Conservation (phyloP, 2,888 invertebrate species). For the Morpho helenor region DNA sequence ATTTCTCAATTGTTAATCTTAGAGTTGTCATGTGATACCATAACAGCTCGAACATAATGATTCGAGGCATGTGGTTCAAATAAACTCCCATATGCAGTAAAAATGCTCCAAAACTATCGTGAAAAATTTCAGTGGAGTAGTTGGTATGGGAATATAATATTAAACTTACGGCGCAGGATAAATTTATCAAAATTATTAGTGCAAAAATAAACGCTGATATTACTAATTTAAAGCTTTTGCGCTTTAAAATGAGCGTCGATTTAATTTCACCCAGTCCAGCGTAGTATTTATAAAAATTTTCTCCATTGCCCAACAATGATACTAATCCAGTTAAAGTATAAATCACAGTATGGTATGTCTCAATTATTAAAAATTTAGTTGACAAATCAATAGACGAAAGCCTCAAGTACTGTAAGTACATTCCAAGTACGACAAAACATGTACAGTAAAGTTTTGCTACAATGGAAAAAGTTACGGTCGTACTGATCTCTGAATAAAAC, state of each 20-base stretch:
- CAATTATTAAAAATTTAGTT: neutral
- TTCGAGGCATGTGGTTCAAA: neutral
- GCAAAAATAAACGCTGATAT: too few relatives aligned
- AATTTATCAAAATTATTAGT: too few relatives aligned
- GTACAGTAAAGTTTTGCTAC: neutral
- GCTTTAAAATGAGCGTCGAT: neutral
- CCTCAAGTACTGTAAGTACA: neutral
- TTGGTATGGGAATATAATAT: too few relatives aligned
- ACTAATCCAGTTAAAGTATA: neutral
- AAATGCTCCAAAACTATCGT: too few relatives aligned
- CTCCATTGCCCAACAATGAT: neutral
- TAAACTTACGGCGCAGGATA: too few relatives aligned
- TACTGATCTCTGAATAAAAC: neutral
- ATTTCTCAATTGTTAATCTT: neutral
- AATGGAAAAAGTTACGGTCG: neutral
- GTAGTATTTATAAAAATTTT: neutral
- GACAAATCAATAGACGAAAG: neutral
- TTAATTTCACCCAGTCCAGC: neutral
- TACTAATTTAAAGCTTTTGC: neutral
- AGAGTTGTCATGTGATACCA: neutral
- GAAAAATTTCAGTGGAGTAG: too few relatives aligned
- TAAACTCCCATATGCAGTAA: neutral
- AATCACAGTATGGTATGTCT: neutral
- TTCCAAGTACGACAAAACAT: neutral
- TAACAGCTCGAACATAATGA: neutral